Conservation (phyloP, 2,113 vertebrate genomes). For the Mesocricetus auratus region DNA sequence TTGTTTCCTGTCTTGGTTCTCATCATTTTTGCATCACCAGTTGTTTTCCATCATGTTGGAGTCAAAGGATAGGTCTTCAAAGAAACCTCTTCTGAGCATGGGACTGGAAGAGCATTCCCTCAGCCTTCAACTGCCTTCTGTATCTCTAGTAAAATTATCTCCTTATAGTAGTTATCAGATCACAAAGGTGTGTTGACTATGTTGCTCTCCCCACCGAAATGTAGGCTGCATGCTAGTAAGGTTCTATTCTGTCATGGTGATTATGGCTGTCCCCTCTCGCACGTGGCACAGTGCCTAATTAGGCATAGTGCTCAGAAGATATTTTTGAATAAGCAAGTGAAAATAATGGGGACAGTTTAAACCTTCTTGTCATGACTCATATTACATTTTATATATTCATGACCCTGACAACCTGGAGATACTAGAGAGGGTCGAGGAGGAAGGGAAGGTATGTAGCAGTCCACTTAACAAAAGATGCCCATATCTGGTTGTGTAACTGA, state of each 20-base stretch:
- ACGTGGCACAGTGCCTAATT: background rate
- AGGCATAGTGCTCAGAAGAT: background rate
- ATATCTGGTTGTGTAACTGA: background rate
- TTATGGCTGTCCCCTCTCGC: background rate
- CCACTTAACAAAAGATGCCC: background rate
- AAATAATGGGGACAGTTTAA: background rate
- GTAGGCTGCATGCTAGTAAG: background rate
- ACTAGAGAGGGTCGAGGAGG: background rate
- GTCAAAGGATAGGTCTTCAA: background rate
- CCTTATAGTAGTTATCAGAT: background rate
- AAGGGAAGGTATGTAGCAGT: background rate
- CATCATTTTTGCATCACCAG: background rate
- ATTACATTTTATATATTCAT: background rate
- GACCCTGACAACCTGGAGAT: background rate
- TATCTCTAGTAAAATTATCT: background rate
- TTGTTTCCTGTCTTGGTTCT: background rate
- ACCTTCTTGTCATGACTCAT: background rate
- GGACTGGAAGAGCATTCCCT: background rate
- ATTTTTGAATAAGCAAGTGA: background rate
- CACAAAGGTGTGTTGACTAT: background rate
- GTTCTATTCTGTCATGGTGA: background rate
- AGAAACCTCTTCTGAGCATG: background rate
- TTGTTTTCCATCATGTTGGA: background rate
- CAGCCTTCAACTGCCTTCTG: background rate
- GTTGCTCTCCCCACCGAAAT: background rate